phyloP scores from a whole-genome alignment of 2,888 invertebrate species.

The Standfussiana lucernea region DNA sequence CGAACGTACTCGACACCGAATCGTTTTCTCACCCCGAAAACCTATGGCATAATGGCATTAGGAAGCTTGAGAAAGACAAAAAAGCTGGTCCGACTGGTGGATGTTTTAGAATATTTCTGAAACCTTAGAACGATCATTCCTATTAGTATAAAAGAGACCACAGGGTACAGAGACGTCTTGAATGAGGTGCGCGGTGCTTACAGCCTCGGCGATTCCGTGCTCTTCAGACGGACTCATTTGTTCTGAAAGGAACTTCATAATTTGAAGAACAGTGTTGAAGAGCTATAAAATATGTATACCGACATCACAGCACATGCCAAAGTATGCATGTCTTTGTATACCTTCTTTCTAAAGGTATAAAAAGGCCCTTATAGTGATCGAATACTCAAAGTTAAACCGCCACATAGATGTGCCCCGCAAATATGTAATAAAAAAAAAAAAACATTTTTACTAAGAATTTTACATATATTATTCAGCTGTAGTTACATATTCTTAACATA shows the following conservation, averaged over 20 bases:
- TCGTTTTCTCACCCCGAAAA: neutral
- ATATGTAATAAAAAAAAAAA: neutral
- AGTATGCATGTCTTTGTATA: no score
- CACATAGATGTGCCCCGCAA: neutral
- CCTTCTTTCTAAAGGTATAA: no score
- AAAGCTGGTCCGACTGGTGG: neutral
- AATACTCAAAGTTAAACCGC: conserved; percentile 3
- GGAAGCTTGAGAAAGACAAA: neutral
- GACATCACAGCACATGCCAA: neutral
- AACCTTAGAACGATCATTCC: neutral
- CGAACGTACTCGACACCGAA: neutral
- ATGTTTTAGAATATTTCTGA: neutral
- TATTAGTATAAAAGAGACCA: neutral
- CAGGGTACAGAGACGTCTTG: neutral
- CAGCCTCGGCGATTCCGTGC: neutral
- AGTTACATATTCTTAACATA: neutral
- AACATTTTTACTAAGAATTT: neutral
- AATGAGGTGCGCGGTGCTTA: neutral
- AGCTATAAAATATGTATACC: neutral
- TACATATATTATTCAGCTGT: conserved; percentile 17
- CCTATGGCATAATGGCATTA: neutral
- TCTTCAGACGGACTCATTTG: neutral
- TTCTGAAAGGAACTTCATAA: neutral
- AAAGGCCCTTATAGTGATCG: neutral
- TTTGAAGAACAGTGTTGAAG: neutral